Conservation (phyloP, 1,140 invertebrate species). For the Bombus fervidus region DNA sequence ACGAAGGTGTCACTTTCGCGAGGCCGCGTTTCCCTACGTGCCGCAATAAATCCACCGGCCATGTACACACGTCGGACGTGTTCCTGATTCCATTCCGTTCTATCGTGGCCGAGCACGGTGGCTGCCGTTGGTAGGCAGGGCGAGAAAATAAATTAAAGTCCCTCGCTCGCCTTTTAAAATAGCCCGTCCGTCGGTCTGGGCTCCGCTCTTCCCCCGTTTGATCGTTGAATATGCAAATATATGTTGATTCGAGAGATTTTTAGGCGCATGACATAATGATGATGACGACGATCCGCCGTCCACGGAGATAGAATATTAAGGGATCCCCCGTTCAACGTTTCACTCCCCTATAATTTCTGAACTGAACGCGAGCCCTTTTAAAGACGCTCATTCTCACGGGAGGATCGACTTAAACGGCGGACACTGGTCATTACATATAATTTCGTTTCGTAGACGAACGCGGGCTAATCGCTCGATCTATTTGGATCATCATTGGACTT, state of each 20-base stretch:
- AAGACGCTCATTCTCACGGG: slow-evolving; percentile 58
- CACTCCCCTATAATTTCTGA: slow-evolving; percentile 57
- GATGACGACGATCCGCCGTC: slow-evolving; percentile 47
- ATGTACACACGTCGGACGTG: slow-evolving; percentile 52
- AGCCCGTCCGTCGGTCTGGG: background rate
- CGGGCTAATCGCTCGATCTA: slow-evolving; percentile 27
- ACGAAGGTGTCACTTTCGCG: slow-evolving; percentile 62
- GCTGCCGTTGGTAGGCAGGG: slow-evolving; percentile 28
- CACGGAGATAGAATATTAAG: slow-evolving; percentile 68
- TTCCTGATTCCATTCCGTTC: slow-evolving; percentile 64
- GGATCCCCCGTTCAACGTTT: slow-evolving; percentile 1
- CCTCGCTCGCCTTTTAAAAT: slow-evolving; percentile 56
- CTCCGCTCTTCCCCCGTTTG: background rate
- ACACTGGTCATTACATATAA: slow-evolving; percentile 54
- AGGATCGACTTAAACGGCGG: slow-evolving; percentile 50
- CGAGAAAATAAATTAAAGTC: slow-evolving; percentile 68
- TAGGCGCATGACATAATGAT: slow-evolving; percentile 67
- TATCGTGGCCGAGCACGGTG: background rate
- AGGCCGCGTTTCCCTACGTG: slow-evolving; percentile 48
- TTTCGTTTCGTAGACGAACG: slow-evolving; percentile 35
- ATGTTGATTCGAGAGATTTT: slow-evolving; percentile 65
- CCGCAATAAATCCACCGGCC: slow-evolving; percentile 55
- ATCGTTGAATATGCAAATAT: slow-evolving; percentile 62
- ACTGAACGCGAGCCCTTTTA: slow-evolving; percentile 45
- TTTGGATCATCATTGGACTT: background rate